Conservation (phyloP, 2,113 vertebrate genomes). For the Mormyrus lacerda region DNA sequence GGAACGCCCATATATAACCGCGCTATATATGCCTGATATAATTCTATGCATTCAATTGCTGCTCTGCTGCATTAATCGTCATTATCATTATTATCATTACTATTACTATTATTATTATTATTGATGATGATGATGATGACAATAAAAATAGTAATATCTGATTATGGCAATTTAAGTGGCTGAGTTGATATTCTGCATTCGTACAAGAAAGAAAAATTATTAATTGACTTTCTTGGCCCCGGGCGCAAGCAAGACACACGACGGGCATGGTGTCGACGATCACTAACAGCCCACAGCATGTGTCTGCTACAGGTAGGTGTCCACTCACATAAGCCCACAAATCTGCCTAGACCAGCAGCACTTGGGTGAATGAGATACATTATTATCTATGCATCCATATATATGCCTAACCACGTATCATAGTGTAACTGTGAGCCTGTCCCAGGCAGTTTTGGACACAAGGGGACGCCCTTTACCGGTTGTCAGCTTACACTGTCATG, state of each 20-base stretch:
- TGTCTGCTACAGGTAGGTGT: not conserved
- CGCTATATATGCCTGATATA: not conserved
- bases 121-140: not conserved
- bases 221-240: too few relatives aligned
- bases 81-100: not conserved
- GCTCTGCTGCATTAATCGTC: not conserved
- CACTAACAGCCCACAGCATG: not conserved
- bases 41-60: not conserved
- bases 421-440: not conserved
- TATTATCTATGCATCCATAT: not conserved
- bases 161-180: not conserved
- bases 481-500: not conserved
- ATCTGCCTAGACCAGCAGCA: not conserved
- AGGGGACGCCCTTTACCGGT: not conserved
- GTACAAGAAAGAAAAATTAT: not conserved
- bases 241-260: too few relatives aligned
- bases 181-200: not conserved
- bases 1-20: not conserved
- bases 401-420: not conserved
- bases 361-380: not conserved
- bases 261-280: too few relatives aligned
- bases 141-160: not conserved
- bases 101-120: not conserved
- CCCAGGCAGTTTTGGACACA: not conserved
- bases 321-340: not conserved